Conservation (phyloP, 2,113 vertebrate genomes). For the Pelobates fuscus region DNA sequence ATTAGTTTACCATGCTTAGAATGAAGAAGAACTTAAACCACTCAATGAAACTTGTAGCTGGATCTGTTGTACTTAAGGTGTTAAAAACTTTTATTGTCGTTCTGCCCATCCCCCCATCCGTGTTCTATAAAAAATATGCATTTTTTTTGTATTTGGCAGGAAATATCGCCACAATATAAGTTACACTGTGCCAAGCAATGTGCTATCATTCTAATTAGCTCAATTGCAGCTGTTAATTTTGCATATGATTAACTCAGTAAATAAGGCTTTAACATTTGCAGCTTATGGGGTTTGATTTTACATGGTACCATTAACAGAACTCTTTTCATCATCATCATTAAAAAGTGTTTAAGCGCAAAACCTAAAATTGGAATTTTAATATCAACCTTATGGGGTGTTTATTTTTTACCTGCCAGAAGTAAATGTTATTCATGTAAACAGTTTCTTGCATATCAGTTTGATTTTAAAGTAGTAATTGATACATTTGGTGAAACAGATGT, state of each 20-base stretch:
- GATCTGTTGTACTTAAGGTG: too few species aligned
- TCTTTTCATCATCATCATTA: background rate
- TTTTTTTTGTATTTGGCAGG: constrained; percentile 4
- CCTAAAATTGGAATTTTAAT: too few species aligned
- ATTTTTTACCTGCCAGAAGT: too few species aligned
- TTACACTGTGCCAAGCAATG: background rate
- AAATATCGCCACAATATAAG: background rate
- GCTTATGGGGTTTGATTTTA: background rate
- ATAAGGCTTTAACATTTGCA: background rate
- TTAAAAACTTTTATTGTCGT: too few species aligned
- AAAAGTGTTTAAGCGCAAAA: background rate
- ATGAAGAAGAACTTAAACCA: too few species aligned
- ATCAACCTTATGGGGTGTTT: too few species aligned
- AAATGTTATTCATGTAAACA: too few species aligned
- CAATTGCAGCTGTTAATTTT: constrained; percentile 16
- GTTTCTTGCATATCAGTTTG: too few species aligned
- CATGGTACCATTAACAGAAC: background rate
- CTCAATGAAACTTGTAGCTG: too few species aligned
- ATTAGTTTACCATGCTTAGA: too few species aligned
- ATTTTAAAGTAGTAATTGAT: too few species aligned
- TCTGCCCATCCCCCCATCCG: background rate
- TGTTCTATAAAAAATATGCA: background rate
- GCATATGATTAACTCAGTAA: background rate
- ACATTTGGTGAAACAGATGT: too few species aligned
- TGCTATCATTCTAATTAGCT: constrained; percentile 6